Percentiles rank a stretch among this genome's conserved stretches.
These are phyloP conservation scores for Epinephelus lanceolatus DNA, from an alignment of 2,113 vertebrate genomes.

Conservation along the genomic window DNA sequence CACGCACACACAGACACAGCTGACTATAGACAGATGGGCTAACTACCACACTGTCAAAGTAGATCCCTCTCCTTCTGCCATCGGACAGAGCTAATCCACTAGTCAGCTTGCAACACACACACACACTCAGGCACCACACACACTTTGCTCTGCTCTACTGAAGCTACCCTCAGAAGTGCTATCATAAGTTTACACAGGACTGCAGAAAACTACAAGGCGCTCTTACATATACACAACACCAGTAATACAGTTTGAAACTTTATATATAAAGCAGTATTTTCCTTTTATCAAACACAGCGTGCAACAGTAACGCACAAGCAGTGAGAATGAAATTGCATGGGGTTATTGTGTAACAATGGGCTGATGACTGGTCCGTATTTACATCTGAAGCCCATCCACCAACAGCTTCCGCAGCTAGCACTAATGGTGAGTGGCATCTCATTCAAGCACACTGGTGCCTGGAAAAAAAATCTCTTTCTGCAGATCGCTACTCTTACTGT, in stretches of 20 bases:
- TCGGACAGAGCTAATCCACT: slow-evolving; percentile 69
- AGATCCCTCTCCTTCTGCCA: slow-evolving; percentile 82
- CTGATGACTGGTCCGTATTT: slow-evolving; percentile 54
- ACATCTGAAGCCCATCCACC: slow-evolving; percentile 56
- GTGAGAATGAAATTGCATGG: slow-evolving; percentile 27
- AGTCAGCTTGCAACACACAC: slow-evolving; percentile 59
- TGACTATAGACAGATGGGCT: slow-evolving; percentile 87
- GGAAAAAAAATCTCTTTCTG: slow-evolving; percentile 33
- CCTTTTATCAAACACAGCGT: neutral
- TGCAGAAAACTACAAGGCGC: slow-evolving; percentile 19
- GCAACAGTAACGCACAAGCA: slow-evolving; percentile 2
- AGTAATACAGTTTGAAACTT: neutral
- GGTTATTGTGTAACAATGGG: slow-evolving; percentile 38
- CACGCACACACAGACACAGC: slow-evolving; percentile 54
- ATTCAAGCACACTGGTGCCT: slow-evolving; percentile 58
- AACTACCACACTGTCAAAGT: slow-evolving; percentile 81
- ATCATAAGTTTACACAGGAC: slow-evolving; percentile 30
- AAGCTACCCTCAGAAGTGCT: slow-evolving; percentile 32
- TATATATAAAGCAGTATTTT: slow-evolving; percentile 6
- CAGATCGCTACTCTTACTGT: slow-evolving; percentile 53
- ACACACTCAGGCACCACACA: slow-evolving; percentile 32
- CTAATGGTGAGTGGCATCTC: slow-evolving; percentile 72
- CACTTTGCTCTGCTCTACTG: slow-evolving; percentile 27
- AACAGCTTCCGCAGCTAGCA: slow-evolving; percentile 31
- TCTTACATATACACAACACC: slow-evolving; percentile 16